phyloP scores from a whole-genome alignment of 2,888 invertebrate species.

The Tenthredo livida region DNA sequence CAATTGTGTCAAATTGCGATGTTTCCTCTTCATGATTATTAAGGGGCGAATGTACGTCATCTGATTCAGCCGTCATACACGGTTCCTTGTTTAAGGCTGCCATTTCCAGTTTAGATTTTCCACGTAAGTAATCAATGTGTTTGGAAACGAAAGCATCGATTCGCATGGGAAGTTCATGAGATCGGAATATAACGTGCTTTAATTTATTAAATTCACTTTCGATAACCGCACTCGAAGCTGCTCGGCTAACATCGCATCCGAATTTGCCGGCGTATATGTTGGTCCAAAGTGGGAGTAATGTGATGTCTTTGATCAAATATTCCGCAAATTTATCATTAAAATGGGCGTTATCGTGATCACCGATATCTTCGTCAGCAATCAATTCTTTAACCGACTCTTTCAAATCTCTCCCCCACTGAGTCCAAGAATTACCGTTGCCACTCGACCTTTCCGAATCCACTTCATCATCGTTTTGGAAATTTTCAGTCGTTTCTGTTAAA shows the following conservation, averaged over 20 bases:
- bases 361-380: not conserved
- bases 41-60: not conserved
- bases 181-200: not conserved
- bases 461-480: not conserved
- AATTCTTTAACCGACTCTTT: not conserved
- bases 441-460: not conserved
- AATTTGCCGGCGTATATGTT: not conserved
- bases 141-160: not conserved
- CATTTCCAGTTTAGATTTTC: not conserved
- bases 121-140: not conserved
- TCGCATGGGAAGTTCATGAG: not conserved
- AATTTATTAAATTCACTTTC: conserved; percentile 11
- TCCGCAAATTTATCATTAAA: not conserved
- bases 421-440: not conserved
- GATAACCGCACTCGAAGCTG: not conserved
- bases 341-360: not conserved
- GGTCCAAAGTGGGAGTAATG: not conserved
- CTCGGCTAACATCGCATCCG: not conserved
- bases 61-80: not conserved
- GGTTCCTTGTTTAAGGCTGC: not conserved
- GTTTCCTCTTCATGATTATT: not conserved
- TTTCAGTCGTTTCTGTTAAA: not conserved
- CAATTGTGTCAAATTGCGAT: not conserved
- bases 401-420: not conserved
- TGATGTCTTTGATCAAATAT: not conserved